These are phyloP conservation scores for zebrafish (Danio rerio) DNA, from an alignment of 2,113 vertebrate genomes.

Conservation along the genomic window DNA sequence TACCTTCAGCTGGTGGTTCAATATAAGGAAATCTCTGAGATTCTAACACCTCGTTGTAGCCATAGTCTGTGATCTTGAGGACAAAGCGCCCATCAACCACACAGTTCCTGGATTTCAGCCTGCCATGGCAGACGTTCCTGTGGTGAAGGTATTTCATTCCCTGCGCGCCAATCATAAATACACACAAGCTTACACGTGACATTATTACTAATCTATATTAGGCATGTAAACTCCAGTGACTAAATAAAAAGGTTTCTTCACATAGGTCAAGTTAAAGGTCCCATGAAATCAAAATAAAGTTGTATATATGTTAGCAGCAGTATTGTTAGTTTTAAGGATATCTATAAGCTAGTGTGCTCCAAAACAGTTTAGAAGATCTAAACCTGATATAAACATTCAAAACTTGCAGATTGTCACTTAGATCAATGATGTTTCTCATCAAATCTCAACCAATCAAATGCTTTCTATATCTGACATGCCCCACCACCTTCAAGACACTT, in stretches of 20 bases:
- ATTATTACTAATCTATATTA: not conserved
- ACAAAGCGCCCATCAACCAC: conserved; percentile 81
- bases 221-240: not conserved
- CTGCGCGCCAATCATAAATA: conserved; percentile 58
- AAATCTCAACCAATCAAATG: too few species aligned
- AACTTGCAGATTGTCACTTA: too few species aligned
- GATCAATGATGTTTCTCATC: too few species aligned
- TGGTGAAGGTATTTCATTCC: conserved; percentile 83
- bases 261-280: too few species aligned
- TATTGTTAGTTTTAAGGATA: too few species aligned
- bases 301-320: too few species aligned
- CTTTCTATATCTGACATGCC: too few species aligned
- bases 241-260: not conserved
- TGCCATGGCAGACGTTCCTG: conserved; percentile 69
- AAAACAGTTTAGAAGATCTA: too few species aligned
- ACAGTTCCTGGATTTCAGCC: conserved; percentile 80
- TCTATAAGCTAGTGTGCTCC: too few species aligned
- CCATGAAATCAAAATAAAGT: too few species aligned
- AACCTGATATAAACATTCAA: too few species aligned
- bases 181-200: not conserved
- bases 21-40: conserved; percentile 68
- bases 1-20: conserved; percentile 70
- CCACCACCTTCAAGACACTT: too few species aligned
- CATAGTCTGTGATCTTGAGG: conserved; percentile 78
- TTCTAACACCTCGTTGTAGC: conserved; percentile 75